phyloP scores from a whole-genome alignment of 2,888 invertebrate genomes.

The Drosophila prolongata region DNA sequence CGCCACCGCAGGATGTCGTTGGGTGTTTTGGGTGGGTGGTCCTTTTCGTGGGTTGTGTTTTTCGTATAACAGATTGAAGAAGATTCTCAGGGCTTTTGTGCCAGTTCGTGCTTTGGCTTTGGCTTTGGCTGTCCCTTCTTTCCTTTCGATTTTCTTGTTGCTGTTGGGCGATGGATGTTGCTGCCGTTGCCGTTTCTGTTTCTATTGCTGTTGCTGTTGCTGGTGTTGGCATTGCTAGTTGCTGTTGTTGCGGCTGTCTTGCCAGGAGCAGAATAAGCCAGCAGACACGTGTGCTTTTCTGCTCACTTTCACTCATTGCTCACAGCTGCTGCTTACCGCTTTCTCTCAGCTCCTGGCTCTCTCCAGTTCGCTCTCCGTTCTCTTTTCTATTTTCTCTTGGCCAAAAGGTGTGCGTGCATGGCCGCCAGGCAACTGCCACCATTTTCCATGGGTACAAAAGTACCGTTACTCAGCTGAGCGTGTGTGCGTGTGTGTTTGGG shows the following conservation, averaged over 20 bases:
- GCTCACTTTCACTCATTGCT: conserved; percentile 77
- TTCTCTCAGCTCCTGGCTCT: conserved; percentile 32
- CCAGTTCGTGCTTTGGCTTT: conserved; percentile 67
- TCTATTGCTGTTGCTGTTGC: conserved; percentile 25
- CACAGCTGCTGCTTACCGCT: conserved; percentile 61
- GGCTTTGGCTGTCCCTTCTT: conserved; percentile 13
- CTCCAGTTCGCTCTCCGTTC: conserved; percentile 20
- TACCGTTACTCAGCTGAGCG: conserved; percentile 49
- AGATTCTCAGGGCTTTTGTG: conserved; percentile 68
- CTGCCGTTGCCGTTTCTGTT: conserved; percentile 12
- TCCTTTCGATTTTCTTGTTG: conserved; percentile 49
- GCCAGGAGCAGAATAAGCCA: conserved; percentile 52
- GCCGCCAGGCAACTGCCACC: conserved; percentile 68
- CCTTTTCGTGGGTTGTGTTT: conserved; percentile 60
- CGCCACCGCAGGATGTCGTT: conserved; percentile 37
- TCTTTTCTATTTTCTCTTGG: conserved; percentile 14
- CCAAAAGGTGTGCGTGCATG: conserved; percentile 71
- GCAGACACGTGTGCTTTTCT: conserved; percentile 79
- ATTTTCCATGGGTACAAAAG: conserved; percentile 39
- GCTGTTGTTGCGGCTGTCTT: conserved; percentile 62
- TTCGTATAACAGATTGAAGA: conserved; percentile 73
- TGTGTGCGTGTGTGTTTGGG: conserved; percentile 16
- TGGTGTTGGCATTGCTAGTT: conserved; percentile 23
- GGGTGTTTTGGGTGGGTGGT: conserved; percentile 13
- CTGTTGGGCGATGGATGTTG: conserved; percentile 16